Evolutionary conservation across 2,797 vertebrate genomes (phyloP).

Genomic region (Sebastes taczanowskii): DNA sequence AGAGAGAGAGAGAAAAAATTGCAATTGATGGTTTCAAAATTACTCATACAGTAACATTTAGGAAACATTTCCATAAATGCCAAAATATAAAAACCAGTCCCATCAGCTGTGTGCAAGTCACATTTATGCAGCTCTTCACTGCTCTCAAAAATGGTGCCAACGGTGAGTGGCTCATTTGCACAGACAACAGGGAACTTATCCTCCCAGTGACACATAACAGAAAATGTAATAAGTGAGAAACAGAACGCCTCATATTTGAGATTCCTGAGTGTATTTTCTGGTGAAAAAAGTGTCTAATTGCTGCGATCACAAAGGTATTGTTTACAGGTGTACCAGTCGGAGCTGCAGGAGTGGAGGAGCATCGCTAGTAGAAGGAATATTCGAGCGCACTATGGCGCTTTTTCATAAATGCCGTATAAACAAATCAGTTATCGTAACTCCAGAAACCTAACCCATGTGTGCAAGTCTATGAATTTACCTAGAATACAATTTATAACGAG

Average conservation of each 20-base stretch:
- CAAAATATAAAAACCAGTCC: background rate
- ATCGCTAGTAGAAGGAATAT: background rate
- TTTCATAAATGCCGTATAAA: conserved; percentile 5
- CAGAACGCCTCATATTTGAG: conserved; percentile 5
- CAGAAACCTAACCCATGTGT: conserved; percentile 8
- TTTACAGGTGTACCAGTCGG: conserved; percentile 1
- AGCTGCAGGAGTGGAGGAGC: background rate
- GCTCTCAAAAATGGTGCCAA: conserved; percentile 1
- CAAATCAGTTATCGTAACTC: conserved; percentile 8
- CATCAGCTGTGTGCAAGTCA: background rate
- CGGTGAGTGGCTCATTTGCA: conserved; percentile 13
- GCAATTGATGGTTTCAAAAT: background rate
- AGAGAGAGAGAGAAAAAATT: background rate
- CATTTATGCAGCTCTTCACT: conserved; percentile 10
- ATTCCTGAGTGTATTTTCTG: conserved; percentile 10
- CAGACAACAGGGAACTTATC: conserved; percentile 20
- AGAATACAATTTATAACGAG: conserved; percentile 21
- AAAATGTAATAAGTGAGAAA: conserved; percentile 44
- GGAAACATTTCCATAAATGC: conserved; percentile 3
- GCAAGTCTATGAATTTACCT: conserved; percentile 10
- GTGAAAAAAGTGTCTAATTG: conserved; percentile 30
- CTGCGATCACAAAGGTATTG: conserved; percentile 12
- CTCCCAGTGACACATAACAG: conserved; percentile 19
- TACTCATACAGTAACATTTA: background rate
- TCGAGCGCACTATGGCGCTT: background rate